Base-by-base conservation (phyloP, 2,113 vertebrate species). In the Nothobranchius kuhntae region DNA sequence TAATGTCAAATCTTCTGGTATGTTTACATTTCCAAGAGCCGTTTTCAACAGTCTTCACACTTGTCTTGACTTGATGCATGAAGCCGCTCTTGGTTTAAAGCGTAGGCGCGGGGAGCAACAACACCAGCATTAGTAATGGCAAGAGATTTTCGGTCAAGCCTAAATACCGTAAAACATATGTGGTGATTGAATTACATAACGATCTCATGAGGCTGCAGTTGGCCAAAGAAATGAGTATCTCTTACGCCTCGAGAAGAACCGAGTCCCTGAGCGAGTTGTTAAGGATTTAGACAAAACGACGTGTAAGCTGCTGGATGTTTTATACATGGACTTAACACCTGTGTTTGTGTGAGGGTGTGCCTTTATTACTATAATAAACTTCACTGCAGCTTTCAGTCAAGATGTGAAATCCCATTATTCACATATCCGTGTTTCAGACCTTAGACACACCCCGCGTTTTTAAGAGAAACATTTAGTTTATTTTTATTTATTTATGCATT, bases 171-270 rank as follows among this genome's bases (percentile, higher is more conserved):
- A 54, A 77, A 70, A 47, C 36, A 62, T 64, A 56, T 59, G 14
- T 63, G 59, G 44, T 62, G 56, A 40, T n/a, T 55, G 13, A 14
- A 54, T 56, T 70, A 73, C 53, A 74, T 50, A 73, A 69, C 6
- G 7, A 46, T 61, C 55, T 65, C 17, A 53, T 11, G 52, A 73
- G 61, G 53, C 36, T 44, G 36, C n/a, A 6, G 10, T 12, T 38
- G 51, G 46, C 62, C 21, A 61, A 68, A 45, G 14, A 57, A 67
- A 52, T 14, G 13, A 2, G n/a, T 44, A 38, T 73, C 15, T 58
- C 51, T 62, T 72, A 36, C 54, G 40, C 57, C 54, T 21, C 8
- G 53, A 14, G 9, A 59, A 50, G 11, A 51, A 71, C 52, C 71
- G 50, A 59, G 36, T 61, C 13, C 53, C 5, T 45, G 13, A 45